phyloP scores from a whole-genome alignment of 2,888 invertebrate species.

The Drosophila kokeensis region DNA sequence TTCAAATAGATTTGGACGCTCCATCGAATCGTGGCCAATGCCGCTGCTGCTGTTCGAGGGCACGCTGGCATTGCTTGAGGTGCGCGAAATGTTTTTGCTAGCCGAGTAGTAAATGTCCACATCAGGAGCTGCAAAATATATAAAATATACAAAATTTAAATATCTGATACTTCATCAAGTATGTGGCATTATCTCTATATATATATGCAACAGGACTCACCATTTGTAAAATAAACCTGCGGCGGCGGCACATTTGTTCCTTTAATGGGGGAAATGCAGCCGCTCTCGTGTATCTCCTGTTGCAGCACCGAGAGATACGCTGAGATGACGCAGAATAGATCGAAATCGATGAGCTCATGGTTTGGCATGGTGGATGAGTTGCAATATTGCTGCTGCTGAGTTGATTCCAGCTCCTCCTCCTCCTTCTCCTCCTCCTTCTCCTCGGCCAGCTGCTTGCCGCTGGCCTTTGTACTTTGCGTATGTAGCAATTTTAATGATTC shows the following conservation, averaged over 20 bases:
- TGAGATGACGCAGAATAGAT: constrained; percentile 85
- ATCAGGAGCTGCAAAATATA: constrained; percentile 56
- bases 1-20: constrained; percentile 74
- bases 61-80: constrained; percentile 83
- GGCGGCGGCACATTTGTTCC: constrained; percentile 85
- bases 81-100: constrained; percentile 83
- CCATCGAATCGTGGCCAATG: constrained; percentile 66
- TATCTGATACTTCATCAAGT: not conserved
- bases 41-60: constrained; percentile 77
- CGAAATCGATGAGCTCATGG: constrained; percentile 81
- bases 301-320: constrained; percentile 85
- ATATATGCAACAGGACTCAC: constrained; percentile 54
- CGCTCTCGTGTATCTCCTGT: constrained; percentile 85
- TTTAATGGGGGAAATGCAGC: constrained; percentile 85
- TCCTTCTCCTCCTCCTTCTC: not conserved
- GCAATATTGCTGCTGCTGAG: constrained; percentile 11
- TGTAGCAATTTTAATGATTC: constrained; percentile 79
- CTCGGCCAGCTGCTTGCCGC: constrained; percentile 17
- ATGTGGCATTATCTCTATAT: no score
- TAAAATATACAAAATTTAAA: not conserved
- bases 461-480: constrained; percentile 64
- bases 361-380: constrained; percentile 27
- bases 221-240: constrained; percentile 85
- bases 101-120: constrained; percentile 79
- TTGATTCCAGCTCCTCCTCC: not conserved